Conservation (phyloP, 2,113 vertebrate species). For the Ictidomys tridecemlineatus region DNA sequence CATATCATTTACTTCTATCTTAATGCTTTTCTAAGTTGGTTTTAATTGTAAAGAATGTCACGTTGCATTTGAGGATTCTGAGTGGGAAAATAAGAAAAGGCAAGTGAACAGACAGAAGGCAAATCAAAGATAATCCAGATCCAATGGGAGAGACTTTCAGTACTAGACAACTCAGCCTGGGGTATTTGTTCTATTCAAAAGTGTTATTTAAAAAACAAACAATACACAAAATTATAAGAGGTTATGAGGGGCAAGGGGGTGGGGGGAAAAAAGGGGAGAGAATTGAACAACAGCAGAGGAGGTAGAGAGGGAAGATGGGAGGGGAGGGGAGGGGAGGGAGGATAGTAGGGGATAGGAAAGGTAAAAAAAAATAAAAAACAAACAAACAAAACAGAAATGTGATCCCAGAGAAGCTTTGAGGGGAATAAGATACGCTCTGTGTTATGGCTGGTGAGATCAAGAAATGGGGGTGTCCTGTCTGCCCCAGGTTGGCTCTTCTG, state of each 20-base stretch:
- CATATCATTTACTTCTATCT: neutral
- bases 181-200: neutral
- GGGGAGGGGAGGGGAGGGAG: no score
- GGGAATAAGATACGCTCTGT: neutral
- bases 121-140: neutral
- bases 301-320: no score
- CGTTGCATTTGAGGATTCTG: neutral
- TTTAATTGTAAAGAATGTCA: conserved; percentile 28
- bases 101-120: neutral
- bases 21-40: neutral
- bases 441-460: neutral
- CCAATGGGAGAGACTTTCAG: neutral
- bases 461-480: neutral
- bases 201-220: neutral
- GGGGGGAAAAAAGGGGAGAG: no score
- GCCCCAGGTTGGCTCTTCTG: neutral
- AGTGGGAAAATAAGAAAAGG: neutral
- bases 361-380: neutral
- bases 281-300: no score
- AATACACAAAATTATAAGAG: no score
- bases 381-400: neutral
- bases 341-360: no score
- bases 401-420: neutral
- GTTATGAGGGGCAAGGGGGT: no score
- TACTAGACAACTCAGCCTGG: neutral